Evolutionary conservation across 1,140 invertebrate genomes (phyloP).

Genomic region (Pentalonia nigronervosa): DNA sequence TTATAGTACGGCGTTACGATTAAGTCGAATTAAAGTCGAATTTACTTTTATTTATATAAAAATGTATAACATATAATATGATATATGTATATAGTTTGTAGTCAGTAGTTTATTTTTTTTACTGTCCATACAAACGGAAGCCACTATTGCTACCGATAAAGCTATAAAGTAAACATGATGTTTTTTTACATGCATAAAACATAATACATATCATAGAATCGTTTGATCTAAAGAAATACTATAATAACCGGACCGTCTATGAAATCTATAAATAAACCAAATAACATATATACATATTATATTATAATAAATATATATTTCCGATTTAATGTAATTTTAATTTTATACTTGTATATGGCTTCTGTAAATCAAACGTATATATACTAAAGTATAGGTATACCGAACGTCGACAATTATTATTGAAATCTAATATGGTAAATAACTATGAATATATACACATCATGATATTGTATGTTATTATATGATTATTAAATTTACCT

Average conservation of each 20-base stretch:
- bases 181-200: neutral
- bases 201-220: neutral
- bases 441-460: no score
- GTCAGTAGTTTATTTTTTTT: neutral
- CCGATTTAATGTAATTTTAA: neutral
- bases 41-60: neutral
- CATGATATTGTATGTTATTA: neutral
- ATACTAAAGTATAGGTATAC: neutral
- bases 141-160: neutral
- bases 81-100: neutral
- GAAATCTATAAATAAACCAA: neutral
- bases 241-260: neutral
- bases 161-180: neutral
- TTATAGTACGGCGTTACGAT: neutral
- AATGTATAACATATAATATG: neutral
- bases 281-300: neutral
- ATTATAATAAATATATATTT: neutral
- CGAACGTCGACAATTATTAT: no score
- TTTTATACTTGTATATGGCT: neutral
- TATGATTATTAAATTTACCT: neutral
- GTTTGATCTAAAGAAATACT: neutral
- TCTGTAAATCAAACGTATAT: neutral
- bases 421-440: no score
- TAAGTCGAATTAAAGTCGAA: neutral
- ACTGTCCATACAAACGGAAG: neutral